These are phyloP conservation scores for Microcaecilia unicolor DNA, from an alignment of 2,797 vertebrate genomes.

Conservation along the genomic window DNA sequence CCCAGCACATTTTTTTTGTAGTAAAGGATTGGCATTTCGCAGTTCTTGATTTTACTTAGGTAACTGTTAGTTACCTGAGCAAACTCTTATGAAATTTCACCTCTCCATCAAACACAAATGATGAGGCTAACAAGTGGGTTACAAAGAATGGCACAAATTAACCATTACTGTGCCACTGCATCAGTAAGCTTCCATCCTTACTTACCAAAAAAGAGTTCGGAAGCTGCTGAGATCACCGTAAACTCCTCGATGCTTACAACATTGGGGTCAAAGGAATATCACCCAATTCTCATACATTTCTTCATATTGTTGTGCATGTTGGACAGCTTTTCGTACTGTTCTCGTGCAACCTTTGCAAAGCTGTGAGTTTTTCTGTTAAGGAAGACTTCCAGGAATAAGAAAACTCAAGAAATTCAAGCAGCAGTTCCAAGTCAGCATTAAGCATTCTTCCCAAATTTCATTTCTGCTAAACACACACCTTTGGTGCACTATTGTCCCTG, in stretches of 20 bases:
- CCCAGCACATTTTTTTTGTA: no score
- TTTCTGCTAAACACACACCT: no score
- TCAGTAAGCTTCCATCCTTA: constrained; percentile 11
- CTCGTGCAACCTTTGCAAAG: constrained; percentile 79
- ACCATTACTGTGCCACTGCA: no score
- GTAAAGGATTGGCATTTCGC: no score
- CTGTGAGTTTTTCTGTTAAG: constrained; percentile 75
- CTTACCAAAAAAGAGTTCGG: constrained; percentile 88
- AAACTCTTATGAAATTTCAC: no score
- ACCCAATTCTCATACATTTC: constrained; percentile 85
- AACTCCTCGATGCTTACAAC: constrained; percentile 81
- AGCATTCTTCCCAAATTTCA: no score
- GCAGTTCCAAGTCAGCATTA: constrained; percentile 36
- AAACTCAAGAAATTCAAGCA: constrained; percentile 7
- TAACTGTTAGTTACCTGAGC: no score
- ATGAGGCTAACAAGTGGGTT: not conserved
- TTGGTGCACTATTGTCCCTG: no score
- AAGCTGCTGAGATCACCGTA: constrained; percentile 87
- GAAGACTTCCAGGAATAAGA: constrained; percentile 22
- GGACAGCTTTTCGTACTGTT: constrained; percentile 88
- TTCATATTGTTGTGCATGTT: constrained; percentile 95
- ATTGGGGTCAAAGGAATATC: constrained; percentile 89
- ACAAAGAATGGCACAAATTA: not conserved
- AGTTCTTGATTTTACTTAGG: no score
- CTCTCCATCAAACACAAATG: constrained; percentile 18